Conservation (phyloP, 1,140 invertebrate genomes). For the Frieseomelitta varia region DNA sequence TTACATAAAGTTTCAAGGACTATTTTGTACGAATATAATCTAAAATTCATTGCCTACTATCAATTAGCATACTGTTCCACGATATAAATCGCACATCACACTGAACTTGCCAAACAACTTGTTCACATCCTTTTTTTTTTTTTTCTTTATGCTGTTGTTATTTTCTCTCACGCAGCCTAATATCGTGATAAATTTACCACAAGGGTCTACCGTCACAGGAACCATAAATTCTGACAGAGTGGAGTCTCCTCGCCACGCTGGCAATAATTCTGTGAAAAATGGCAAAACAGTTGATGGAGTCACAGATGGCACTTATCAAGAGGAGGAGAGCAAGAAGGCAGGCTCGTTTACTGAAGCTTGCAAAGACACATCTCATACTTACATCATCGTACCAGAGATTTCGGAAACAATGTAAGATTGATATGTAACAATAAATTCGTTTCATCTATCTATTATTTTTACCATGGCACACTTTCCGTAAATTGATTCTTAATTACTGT, state of each 20-base stretch:
- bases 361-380: neutral
- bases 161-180: conserved; percentile 17
- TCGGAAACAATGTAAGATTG: neutral
- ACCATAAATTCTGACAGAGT: conserved; percentile 32
- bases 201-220: conserved; percentile 2
- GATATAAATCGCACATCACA: neutral
- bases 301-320: neutral
- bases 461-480: neutral
- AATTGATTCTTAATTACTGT: neutral
- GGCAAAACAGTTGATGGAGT: conserved; percentile 16
- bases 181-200: conserved; percentile 32
- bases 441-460: neutral
- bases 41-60: too few species aligned
- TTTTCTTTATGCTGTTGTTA: neutral
- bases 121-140: neutral
- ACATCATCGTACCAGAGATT: neutral
- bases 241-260: neutral
- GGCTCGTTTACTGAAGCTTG: neutral
- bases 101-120: too few species aligned
- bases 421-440: neutral
- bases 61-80: too few species aligned
- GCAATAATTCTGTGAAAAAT: conserved; percentile 28
- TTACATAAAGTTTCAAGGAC: too few species aligned
- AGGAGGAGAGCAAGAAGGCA: neutral
- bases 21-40: too few species aligned